Percentiles rank a stretch among this genome's conserved stretches.
These are phyloP conservation scores for Caenorhabditis panamensis DNA, from an alignment of 2,888 invertebrate species.

Conservation along the genomic window DNA sequence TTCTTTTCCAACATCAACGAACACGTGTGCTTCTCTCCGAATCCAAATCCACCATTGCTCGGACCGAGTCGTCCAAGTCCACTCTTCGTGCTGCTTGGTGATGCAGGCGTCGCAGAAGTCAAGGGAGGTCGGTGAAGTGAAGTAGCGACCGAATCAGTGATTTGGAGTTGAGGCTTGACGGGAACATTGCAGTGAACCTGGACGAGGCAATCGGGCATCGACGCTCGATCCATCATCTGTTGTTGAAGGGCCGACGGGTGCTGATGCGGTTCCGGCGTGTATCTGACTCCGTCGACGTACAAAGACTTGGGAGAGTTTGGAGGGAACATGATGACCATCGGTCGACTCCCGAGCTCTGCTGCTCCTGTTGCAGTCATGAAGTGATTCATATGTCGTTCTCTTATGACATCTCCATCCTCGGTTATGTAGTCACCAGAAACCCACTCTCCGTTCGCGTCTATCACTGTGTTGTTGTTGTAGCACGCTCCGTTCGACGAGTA, in stretches of 20 bases:
- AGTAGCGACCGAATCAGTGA: neutral
- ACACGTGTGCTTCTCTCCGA: neutral
- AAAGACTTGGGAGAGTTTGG: conserved; percentile 14
- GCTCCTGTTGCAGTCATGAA: conserved; percentile 16
- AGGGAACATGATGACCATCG: conserved; percentile 1
- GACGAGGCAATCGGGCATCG: conserved; percentile 1
- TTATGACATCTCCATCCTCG: conserved; percentile 33
- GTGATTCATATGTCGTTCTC: conserved; percentile 5
- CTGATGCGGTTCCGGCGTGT: conserved; percentile 8
- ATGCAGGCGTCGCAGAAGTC: neutral
- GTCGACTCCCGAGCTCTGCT: conserved; percentile 11
- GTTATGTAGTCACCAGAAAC: conserved; percentile 21
- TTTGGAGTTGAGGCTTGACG: neutral
- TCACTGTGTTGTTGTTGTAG: neutral
- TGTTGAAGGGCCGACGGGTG: neutral
- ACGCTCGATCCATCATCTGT: neutral
- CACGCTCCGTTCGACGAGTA: neutral
- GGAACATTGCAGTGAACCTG: neutral
- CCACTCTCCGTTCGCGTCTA: conserved; percentile 25
- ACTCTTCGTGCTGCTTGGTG: neutral
- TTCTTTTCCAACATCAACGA: conserved; percentile 7
- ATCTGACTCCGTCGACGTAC: conserved; percentile 4
- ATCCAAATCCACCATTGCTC: neutral
- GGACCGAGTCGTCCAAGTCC: neutral
- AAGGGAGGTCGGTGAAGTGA: neutral